These are phyloP conservation scores for Anarhynchus alexandrinus DNA, from an alignment of 2,113 vertebrate genomes.

Conservation along the genomic window DNA sequence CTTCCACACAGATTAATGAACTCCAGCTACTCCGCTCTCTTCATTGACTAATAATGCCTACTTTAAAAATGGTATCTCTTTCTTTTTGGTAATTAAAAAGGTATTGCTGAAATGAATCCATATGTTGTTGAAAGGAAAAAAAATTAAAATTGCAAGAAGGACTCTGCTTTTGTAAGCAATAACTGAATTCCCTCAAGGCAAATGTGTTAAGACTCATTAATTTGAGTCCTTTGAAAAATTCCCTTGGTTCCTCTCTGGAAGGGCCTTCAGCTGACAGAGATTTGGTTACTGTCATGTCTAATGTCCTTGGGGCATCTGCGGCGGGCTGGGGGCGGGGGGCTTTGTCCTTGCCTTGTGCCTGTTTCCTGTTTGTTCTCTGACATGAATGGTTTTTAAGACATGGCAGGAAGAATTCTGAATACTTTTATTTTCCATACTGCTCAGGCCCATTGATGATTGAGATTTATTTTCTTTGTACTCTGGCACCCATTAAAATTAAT, in stretches of 20 bases:
- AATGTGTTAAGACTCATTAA: slow-evolving; percentile 56
- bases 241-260: slow-evolving; percentile 34
- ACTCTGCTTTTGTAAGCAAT: slow-evolving; percentile 61
- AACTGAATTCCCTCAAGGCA: slow-evolving; percentile 45
- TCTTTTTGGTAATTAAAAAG: slow-evolving; percentile 14
- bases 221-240: slow-evolving; percentile 55
- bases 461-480: slow-evolving; percentile 45
- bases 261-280: slow-evolving; percentile 49
- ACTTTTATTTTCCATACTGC: slow-evolving; percentile 30
- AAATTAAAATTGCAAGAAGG: slow-evolving; percentile 31
- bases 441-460: slow-evolving; percentile 34
- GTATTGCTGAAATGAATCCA: slow-evolving; percentile 22
- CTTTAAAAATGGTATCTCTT: neutral
- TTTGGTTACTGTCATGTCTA: slow-evolving; percentile 51
- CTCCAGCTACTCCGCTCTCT: neutral
- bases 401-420: slow-evolving; percentile 49
- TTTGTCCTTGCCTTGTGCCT: slow-evolving; percentile 60
- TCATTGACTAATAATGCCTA: neutral
- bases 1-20: neutral
- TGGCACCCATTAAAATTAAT: slow-evolving; percentile 60
- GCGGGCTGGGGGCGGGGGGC: neutral
- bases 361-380: slow-evolving; percentile 52
- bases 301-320: slow-evolving; percentile 44
- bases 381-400: slow-evolving; percentile 49
- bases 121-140: slow-evolving; percentile 13